phyloP scores from a whole-genome alignment of 1,140 invertebrate genomes.

The Drosophila biarmipes region DNA sequence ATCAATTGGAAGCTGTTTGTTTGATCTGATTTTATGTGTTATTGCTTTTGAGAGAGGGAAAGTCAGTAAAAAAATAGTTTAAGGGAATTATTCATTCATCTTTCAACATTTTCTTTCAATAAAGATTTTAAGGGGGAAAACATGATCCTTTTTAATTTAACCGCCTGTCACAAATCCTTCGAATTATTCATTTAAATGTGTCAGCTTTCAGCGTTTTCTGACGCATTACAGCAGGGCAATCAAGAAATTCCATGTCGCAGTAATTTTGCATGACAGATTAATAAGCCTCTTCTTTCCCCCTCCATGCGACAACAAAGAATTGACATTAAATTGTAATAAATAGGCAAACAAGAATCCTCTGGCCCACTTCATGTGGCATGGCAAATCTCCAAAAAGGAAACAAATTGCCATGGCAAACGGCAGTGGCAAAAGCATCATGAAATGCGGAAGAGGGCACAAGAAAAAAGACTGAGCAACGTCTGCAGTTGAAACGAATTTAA shows the following conservation, averaged over 20 bases:
- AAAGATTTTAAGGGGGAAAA: not conserved
- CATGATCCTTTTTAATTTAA: not conserved
- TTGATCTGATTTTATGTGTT: not conserved
- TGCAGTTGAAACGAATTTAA: slow-evolving; percentile 80
- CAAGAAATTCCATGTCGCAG: slow-evolving; percentile 39
- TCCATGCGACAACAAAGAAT: slow-evolving; percentile 34
- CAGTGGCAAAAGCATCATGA: slow-evolving; percentile 17
- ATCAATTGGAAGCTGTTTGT: slow-evolving; percentile 9
- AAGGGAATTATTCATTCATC: not conserved
- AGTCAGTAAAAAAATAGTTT: not conserved
- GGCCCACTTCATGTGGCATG: slow-evolving; percentile 33
- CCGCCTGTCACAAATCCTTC: not conserved
- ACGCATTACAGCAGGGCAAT: slow-evolving; percentile 29
- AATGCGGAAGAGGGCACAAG: slow-evolving; percentile 12
- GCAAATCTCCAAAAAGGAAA: slow-evolving; percentile 35
- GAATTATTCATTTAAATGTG: slow-evolving; percentile 30
- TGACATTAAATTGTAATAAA: slow-evolving; percentile 76
- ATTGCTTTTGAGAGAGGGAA: too few species aligned
- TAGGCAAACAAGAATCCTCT: slow-evolving; percentile 46
- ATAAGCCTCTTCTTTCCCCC: slow-evolving; percentile 18
- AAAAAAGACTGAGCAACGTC: slow-evolving; percentile 64
- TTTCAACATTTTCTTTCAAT: not conserved
- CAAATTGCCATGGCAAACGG: slow-evolving; percentile 44
- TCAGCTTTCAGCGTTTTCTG: slow-evolving; percentile 24
- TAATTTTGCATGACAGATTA: slow-evolving; percentile 53